Evolutionary conservation across 2,113 vertebrate genomes (phyloP).

Genomic region (Trematocara nigrifrons): DNA sequence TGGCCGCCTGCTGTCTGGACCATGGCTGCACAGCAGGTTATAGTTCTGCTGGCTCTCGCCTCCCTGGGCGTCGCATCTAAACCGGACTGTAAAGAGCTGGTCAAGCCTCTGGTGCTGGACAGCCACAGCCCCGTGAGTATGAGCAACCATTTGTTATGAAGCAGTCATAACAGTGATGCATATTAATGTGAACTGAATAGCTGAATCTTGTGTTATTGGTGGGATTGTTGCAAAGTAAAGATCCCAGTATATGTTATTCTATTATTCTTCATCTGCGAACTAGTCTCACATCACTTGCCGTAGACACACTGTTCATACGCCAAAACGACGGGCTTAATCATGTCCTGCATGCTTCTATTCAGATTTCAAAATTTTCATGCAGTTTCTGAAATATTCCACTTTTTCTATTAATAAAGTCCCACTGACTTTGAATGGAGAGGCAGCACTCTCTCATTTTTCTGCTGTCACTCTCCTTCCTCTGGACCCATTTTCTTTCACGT

Average conservation of each 20-base stretch:
- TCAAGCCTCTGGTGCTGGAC: slow-evolving; percentile 65
- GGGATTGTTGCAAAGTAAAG: not conserved
- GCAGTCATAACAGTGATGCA: not conserved
- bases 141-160: not conserved
- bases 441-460: not conserved
- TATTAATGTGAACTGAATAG: not conserved
- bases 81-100: slow-evolving; percentile 55
- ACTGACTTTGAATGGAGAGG: not conserved
- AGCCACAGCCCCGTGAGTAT: slow-evolving; percentile 69
- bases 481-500: not conserved
- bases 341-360: not conserved
- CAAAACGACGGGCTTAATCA: not conserved
- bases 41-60: slow-evolving; percentile 51
- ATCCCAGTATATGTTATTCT: not conserved
- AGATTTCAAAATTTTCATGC: not conserved
- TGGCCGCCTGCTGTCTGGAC: slow-evolving; percentile 41
- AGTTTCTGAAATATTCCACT: not conserved
- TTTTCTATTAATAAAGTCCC: not conserved
- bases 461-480: not conserved
- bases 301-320: not conserved
- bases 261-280: not conserved
- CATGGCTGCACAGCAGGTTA: slow-evolving; percentile 63
- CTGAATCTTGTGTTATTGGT: not conserved
- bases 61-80: slow-evolving; percentile 53
- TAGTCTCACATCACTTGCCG: not conserved